These are phyloP conservation scores for Tragulus kanchil DNA, from an alignment of 2,113 vertebrate species.

Conservation along the genomic window DNA sequence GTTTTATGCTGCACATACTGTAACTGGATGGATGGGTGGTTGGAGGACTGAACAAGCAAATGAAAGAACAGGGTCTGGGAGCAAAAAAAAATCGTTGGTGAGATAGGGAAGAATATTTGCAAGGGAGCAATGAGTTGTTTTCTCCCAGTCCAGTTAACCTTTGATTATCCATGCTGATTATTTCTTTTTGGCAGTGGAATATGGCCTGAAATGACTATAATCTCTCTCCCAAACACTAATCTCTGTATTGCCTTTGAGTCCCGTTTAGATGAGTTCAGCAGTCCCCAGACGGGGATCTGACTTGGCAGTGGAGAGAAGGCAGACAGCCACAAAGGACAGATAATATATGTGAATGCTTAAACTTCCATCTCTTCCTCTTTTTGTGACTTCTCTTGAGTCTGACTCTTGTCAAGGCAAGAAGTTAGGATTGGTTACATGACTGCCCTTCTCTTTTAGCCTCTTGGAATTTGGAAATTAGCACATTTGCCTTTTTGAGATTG, in stretches of 20 bases:
- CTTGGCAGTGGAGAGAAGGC: conserved; percentile 1
- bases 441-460: neutral
- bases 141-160: conserved; percentile 37
- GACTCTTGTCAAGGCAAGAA: neutral
- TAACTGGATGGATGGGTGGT: neutral
- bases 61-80: neutral
- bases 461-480: neutral
- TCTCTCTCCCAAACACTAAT: conserved; percentile 9
- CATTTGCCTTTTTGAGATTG: neutral
- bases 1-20: neutral
- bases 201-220: conserved; percentile 33
- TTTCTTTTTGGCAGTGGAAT: conserved; percentile 61
- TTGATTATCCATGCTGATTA: neutral
- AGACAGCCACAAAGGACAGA: conserved; percentile 8
- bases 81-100: neutral
- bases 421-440: neutral
- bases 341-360: neutral
- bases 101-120: neutral
- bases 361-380: neutral
- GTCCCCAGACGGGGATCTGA: neutral
- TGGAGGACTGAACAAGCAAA: neutral
- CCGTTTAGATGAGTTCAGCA: conserved; percentile 13
- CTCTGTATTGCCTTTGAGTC: conserved; percentile 12
- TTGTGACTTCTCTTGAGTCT: neutral
- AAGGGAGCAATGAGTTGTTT: conserved; percentile 12